Conservation (phyloP, 2,113 vertebrate species). For the Xiphophorus maculatus region DNA sequence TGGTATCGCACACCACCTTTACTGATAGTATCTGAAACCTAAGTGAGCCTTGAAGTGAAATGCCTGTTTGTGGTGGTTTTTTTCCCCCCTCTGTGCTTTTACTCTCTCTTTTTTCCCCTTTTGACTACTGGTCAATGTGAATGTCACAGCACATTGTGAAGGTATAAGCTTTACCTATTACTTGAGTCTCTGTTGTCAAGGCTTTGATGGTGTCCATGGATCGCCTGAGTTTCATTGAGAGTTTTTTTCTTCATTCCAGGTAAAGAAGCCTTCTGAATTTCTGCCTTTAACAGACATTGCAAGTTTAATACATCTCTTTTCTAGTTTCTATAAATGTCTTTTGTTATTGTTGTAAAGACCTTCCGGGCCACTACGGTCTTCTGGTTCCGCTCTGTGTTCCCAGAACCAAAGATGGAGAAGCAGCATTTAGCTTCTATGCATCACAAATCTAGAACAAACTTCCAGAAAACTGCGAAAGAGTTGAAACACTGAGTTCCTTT, state of each 20-base stretch:
- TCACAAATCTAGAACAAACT: too few species aligned
- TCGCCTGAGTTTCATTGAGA: neutral
- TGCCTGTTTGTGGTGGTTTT: constrained; percentile 11
- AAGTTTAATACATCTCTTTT: too few species aligned
- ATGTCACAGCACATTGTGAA: constrained; percentile 38
- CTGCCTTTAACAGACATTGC: neutral
- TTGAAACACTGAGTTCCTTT: too few species aligned
- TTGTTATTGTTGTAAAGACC: too few species aligned
- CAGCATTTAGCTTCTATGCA: too few species aligned
- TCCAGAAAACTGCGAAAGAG: too few species aligned
- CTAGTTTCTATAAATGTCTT: too few species aligned
- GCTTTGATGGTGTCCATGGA: neutral
- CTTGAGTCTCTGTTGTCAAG: constrained; percentile 10
- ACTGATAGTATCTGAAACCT: constrained; percentile 58
- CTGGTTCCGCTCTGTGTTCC: too few species aligned
- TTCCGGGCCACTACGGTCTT: too few species aligned
- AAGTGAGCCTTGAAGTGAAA: constrained; percentile 34
- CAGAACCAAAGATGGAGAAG: too few species aligned
- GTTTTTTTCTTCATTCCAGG: neutral
- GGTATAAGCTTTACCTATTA: constrained; percentile 6
- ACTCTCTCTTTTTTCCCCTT: constrained; percentile 7
- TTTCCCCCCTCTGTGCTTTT: neutral
- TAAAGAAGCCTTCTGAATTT: neutral
- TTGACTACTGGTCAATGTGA: constrained; percentile 7
- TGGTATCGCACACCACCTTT: constrained; percentile 42